Evolutionary conservation across 2,888 invertebrate species (phyloP), one percentile per base, ranked within the genome.

Genomic region (Limenitis arthemis): DNA sequence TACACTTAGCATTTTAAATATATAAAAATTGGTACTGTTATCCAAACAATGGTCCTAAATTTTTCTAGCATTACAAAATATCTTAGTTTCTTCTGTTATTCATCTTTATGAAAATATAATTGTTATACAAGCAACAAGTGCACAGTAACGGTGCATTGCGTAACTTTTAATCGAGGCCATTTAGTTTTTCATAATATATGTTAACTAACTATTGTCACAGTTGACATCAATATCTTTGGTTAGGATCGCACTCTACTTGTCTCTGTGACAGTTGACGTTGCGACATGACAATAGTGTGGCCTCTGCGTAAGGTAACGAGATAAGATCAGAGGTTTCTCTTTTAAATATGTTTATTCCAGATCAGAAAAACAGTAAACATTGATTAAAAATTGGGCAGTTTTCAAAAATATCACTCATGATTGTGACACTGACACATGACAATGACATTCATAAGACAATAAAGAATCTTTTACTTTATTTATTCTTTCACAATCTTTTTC

Each of bases 261-360:
- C 49, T 53, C 20, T 44, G 8, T 56, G 56, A 56, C 54, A 56
- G 51, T 47, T 54, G 56, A 49, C 54, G 43, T 54, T 47, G 36
- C 39, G 33, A 51, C 50, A 56, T 46, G 51, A 56, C 54, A 57
- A 57, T 50, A 44, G 41, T 54, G 56, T 52, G 54, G 42, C 44
- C 41, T 12, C 37, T 38, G 33, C 43, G 36, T 52, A 41, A 54
- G 49, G 51, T 51, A 51, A 51, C 47, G 41, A 57, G 54, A 57
- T 51, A 49, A 49, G 37, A 54, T 54, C 54, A 54, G 47, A 54
- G 53, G 49, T 53, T 49, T 44, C 49, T 38, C 34, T 47, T 54
- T 56, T 51, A 46, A 30, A 37, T 44, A 42, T 30, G 51, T 51
- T 46, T 20, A 33, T n/a, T 28, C 44, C 51, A 8, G 31, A 54